These are phyloP conservation scores for Syngnathoides biaculeatus DNA, from an alignment of 2,113 vertebrate genomes.

Conservation along the genomic window DNA sequence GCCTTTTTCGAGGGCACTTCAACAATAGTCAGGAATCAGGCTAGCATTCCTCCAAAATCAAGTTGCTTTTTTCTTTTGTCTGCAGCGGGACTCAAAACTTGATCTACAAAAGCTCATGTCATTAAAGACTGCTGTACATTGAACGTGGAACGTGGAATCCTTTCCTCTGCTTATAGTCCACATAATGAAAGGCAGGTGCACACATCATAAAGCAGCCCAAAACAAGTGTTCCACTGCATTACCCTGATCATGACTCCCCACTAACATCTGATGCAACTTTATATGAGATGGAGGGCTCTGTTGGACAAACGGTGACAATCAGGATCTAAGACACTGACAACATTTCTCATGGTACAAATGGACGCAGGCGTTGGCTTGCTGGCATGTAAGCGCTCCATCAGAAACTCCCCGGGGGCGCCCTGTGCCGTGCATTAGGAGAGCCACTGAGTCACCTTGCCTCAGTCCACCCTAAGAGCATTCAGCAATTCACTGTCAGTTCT, in stretches of 20 bases:
- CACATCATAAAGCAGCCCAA: neutral
- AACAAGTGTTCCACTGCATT: neutral
- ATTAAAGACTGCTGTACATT: too few relatives aligned
- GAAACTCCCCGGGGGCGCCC: slow-evolving; percentile 44
- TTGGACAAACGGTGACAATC: slow-evolving; percentile 19
- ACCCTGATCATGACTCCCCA: neutral
- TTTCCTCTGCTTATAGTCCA: neutral
- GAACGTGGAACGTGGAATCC: too few relatives aligned
- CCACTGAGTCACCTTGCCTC: slow-evolving; percentile 65
- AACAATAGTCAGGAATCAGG: too few relatives aligned
- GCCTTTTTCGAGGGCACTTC: too few relatives aligned
- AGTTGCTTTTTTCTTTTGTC: too few relatives aligned
- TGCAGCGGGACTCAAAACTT: too few relatives aligned
- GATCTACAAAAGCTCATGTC: too few relatives aligned
- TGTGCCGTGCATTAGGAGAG: slow-evolving; percentile 50
- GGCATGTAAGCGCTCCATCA: slow-evolving; percentile 57
- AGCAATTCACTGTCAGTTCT: slow-evolving; percentile 51
- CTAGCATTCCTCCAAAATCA: too few relatives aligned
- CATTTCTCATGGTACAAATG: slow-evolving; percentile 11
- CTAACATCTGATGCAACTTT: neutral
- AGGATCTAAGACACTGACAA: slow-evolving; percentile 14
- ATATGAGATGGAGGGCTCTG: slow-evolving; percentile 5
- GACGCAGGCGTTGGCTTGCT: slow-evolving; percentile 2
- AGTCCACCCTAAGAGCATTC: slow-evolving; percentile 52
- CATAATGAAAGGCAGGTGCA: slow-evolving; percentile 20